Evolutionary conservation across 2,113 vertebrate species (phyloP).

Genomic region (Caloenas nicobarica): DNA sequence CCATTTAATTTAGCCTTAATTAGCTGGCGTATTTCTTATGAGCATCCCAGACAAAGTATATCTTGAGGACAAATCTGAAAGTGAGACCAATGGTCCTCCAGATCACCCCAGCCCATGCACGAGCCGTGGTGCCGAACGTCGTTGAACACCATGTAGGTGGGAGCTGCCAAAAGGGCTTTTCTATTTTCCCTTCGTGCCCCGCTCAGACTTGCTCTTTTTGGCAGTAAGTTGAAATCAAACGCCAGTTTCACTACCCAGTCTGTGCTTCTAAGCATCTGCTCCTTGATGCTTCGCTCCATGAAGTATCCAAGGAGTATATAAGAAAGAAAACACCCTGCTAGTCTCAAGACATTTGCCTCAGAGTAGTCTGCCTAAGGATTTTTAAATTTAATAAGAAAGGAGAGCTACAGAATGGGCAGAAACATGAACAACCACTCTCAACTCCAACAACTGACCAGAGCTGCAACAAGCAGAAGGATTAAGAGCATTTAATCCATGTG

Average conservation of each 20-base stretch:
- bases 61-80: not conserved
- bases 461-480: accelerated
- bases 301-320: accelerated
- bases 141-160: accelerated
- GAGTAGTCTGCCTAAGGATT: not conserved
- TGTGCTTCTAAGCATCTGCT: not conserved
- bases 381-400: not conserved
- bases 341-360: not conserved
- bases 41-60: not conserved
- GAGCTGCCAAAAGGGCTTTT: not conserved
- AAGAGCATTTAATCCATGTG: not conserved
- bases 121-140: not conserved
- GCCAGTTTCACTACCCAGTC: not conserved
- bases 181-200: not conserved
- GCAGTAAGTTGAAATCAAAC: not conserved
- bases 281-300: accelerated
- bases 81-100: not conserved
- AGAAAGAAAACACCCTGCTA: not conserved
- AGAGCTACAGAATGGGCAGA: not conserved
- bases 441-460: not conserved
- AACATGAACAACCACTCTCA: not conserved
- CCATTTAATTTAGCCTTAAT: not conserved
- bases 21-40: not conserved
- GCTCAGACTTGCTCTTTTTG: not conserved
- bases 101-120: accelerated